A percentile compares a stretch with the other conserved stretches of the same genome.
Conservation (phyloP, 2,888 invertebrate species). For the Temnothorax rugatulus region DNA sequence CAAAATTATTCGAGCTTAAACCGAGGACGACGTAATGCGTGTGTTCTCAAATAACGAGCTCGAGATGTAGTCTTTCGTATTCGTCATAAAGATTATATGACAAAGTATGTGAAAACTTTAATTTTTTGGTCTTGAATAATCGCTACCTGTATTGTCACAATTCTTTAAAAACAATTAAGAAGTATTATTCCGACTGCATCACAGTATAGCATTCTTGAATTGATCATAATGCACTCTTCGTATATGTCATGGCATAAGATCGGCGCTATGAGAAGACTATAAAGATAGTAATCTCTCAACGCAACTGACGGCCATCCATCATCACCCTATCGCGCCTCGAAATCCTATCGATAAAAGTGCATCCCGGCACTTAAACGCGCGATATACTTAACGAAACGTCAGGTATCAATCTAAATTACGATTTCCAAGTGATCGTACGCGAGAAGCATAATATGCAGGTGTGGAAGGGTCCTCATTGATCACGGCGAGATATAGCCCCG, state of each 20-base stretch:
- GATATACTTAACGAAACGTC: slow-evolving; percentile 59
- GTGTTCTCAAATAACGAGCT: slow-evolving; percentile 5
- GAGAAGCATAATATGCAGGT: slow-evolving; percentile 58
- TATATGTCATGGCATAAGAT: not conserved
- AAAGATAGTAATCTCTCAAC: slow-evolving; percentile 64
- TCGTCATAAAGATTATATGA: not conserved
- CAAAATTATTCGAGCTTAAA: not conserved
- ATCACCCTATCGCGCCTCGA: slow-evolving; percentile 57
- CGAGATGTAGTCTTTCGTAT: not conserved
- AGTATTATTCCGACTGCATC: not conserved
- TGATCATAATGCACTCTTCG: not conserved
- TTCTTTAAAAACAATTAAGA: not conserved
- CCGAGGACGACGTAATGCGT: not conserved
- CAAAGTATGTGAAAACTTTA: not conserved
- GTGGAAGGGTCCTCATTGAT: slow-evolving; percentile 61
- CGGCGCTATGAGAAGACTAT: slow-evolving; percentile 42
- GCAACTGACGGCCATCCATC: slow-evolving; percentile 65
- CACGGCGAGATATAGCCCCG: slow-evolving; percentile 46
- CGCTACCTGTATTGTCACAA: not conserved
- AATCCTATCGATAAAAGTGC: slow-evolving; percentile 67
- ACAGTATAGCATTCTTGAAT: not conserved
- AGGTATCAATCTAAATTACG: slow-evolving; percentile 71
- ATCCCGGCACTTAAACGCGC: slow-evolving; percentile 55
- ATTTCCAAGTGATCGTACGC: slow-evolving; percentile 53
- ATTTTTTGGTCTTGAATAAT: not conserved